Percentiles rank a stretch among this genome's conserved stretches.
Conservation (phyloP, 2,888 invertebrate species). For the Caenorhabditis sulstoni region DNA sequence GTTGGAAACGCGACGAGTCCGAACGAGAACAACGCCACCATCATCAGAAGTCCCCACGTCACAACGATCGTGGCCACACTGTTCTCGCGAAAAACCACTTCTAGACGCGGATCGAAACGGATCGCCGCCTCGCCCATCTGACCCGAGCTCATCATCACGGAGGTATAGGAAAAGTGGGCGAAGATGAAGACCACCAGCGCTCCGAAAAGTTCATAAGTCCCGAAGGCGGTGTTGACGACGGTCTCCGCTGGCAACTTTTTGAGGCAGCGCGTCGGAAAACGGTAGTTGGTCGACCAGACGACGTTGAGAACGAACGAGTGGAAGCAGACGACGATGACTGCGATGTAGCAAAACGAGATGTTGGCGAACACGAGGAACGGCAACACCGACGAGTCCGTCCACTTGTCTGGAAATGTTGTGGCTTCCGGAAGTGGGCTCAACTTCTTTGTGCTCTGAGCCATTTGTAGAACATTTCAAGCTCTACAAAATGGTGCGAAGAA, state of each 20-base stretch:
- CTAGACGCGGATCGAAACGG: not conserved
- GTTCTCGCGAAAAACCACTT: no score
- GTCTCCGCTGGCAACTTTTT: not conserved
- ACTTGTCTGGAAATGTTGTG: no score
- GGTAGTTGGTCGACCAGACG: not conserved
- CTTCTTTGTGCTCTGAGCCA: no score
- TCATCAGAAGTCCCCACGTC: no score
- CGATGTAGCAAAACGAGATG: not conserved
- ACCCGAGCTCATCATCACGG: not conserved
- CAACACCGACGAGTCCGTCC: not conserved
- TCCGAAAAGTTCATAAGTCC: not conserved
- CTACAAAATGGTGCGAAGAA: no score
- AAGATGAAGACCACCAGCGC: not conserved
- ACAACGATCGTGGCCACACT: no score
- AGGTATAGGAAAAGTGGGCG: not conserved
- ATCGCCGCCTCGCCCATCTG: not conserved
- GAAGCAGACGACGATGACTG: slow-evolving; percentile 5
- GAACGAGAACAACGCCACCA: not conserved
- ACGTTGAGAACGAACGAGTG: slow-evolving; percentile 20
- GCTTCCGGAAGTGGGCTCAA: no score
- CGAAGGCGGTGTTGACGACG: not conserved
- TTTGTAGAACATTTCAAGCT: no score
- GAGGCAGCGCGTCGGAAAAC: not conserved
- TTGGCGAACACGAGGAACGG: slow-evolving; percentile 7
- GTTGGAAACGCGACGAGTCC: not conserved